A percentile compares a stretch with the other conserved stretches of the same genome.
These are phyloP conservation scores for Thamnophis elegans DNA, from an alignment of 2,797 vertebrate genomes.

Conservation along the genomic window DNA sequence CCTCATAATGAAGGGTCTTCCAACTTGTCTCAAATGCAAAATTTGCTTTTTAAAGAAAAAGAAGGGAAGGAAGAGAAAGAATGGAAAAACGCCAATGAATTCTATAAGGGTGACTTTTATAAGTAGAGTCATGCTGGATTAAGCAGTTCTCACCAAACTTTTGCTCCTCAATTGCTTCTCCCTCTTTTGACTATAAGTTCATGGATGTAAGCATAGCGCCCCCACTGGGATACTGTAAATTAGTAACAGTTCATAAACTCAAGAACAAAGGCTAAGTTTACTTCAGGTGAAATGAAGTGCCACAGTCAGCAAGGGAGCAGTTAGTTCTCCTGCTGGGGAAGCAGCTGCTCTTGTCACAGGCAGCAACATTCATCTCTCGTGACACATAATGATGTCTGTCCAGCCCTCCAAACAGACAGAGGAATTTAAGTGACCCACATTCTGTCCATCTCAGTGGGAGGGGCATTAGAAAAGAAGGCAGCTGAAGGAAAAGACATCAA, in stretches of 20 bases:
- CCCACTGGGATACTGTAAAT: slow-evolving; percentile 42
- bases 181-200: background rate
- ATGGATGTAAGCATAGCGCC: background rate
- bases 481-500: background rate
- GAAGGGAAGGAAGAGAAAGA: background rate
- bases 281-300: slow-evolving; percentile 35
- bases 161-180: background rate
- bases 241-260: slow-evolving; percentile 41
- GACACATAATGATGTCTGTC: slow-evolving; percentile 40
- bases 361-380: slow-evolving; percentile 41
- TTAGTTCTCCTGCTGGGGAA: slow-evolving; percentile 18
- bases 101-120: background rate
- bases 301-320: slow-evolving; percentile 25
- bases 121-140: slow-evolving; percentile 1
- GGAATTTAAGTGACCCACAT: slow-evolving; percentile 49
- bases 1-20: background rate
- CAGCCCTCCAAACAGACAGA: slow-evolving; percentile 15
- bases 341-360: slow-evolving; percentile 31
- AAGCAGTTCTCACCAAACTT: background rate
- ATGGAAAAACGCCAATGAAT: background rate
- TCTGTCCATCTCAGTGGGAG: slow-evolving; percentile 35
- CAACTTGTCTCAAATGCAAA: background rate
- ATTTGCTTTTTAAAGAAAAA: background rate
- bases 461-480: slow-evolving; percentile 8
- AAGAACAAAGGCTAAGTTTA: slow-evolving; percentile 31